A percentile compares a stretch with the other conserved stretches of the same genome.
Evolutionary conservation across 1,140 invertebrate species (phyloP).

Genomic region (Palaemon carinicauda): DNA sequence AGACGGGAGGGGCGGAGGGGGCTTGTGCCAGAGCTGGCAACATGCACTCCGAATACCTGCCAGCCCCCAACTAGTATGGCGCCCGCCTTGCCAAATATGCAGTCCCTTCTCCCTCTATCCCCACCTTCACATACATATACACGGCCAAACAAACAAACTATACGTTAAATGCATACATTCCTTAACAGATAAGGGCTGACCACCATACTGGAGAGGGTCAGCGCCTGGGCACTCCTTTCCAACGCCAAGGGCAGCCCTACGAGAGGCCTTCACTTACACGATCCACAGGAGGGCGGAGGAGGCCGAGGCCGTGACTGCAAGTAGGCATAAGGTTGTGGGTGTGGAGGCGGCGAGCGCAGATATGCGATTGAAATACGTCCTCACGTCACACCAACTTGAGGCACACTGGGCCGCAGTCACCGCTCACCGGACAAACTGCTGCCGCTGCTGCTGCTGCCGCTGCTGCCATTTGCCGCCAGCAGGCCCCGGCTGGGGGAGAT

Average conservation of each 20-base stretch:
- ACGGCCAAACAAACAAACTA: slow-evolving; percentile 23
- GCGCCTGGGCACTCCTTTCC: too few species aligned
- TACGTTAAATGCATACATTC: too few species aligned
- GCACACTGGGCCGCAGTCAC: slow-evolving; percentile 46
- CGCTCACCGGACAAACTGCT: slow-evolving; percentile 47
- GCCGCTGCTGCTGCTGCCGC: slow-evolving; percentile 30
- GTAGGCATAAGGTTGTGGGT: slow-evolving; percentile 50
- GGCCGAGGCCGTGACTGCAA: slow-evolving; percentile 36
- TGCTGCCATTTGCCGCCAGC: slow-evolving; percentile 43
- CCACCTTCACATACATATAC: slow-evolving; percentile 28
- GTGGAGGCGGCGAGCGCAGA: slow-evolving; percentile 38
- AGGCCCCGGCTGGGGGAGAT: slow-evolving; percentile 27
- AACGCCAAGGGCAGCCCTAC: background rate
- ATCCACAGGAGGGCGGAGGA: slow-evolving; percentile 43
- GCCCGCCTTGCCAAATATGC: slow-evolving; percentile 55
- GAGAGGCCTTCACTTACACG: slow-evolving; percentile 40
- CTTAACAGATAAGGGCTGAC: too few species aligned
- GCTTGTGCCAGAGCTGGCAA: slow-evolving; percentile 49
- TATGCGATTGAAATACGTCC: slow-evolving; percentile 39
- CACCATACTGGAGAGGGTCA: too few species aligned
- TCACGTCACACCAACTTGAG: slow-evolving; percentile 46
- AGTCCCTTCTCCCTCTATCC: slow-evolving; percentile 44
- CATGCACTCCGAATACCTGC: slow-evolving; percentile 53
- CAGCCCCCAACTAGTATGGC: slow-evolving; percentile 53
- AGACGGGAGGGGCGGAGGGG: background rate